phyloP scores from a whole-genome alignment of 2,113 vertebrate species.

The Speoplatyrhinus poulsoni region DNA sequence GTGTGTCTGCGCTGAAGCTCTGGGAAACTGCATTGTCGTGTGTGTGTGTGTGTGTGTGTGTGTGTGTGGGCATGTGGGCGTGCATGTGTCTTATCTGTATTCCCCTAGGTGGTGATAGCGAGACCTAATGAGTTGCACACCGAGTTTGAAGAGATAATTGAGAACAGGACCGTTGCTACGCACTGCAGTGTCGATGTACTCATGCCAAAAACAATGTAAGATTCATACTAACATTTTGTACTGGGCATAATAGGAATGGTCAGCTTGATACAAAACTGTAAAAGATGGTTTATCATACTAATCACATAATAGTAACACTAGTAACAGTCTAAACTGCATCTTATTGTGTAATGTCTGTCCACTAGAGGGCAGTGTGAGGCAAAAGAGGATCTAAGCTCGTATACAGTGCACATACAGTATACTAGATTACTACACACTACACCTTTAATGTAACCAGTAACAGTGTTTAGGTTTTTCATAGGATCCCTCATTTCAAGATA shows the following conservation, averaged over 20 bases:
- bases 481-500: too few species aligned
- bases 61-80: not conserved
- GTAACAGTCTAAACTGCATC: too few species aligned
- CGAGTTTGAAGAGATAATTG: conserved; percentile 67
- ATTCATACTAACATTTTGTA: not conserved
- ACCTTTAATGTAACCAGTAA: too few species aligned
- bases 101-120: conserved; percentile 63
- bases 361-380: too few species aligned
- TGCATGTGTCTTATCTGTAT: not conserved
- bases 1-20: too few species aligned
- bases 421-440: too few species aligned
- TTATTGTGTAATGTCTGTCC: too few species aligned
- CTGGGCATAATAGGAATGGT: not conserved
- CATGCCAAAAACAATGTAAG: conserved; percentile 70
- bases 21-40: too few species aligned
- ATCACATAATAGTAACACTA: too few species aligned
- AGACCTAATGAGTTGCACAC: conserved; percentile 54
- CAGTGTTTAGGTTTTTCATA: too few species aligned
- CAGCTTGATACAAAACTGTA: not conserved
- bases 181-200: conserved; percentile 68
- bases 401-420: not conserved
- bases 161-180: conserved; percentile 65
- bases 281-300: not conserved
- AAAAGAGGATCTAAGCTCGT: too few species aligned
- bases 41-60: too few species aligned